Base-by-base conservation (phyloP, 2,888 invertebrate genomes). In the Drosophila borealis region DNA sequence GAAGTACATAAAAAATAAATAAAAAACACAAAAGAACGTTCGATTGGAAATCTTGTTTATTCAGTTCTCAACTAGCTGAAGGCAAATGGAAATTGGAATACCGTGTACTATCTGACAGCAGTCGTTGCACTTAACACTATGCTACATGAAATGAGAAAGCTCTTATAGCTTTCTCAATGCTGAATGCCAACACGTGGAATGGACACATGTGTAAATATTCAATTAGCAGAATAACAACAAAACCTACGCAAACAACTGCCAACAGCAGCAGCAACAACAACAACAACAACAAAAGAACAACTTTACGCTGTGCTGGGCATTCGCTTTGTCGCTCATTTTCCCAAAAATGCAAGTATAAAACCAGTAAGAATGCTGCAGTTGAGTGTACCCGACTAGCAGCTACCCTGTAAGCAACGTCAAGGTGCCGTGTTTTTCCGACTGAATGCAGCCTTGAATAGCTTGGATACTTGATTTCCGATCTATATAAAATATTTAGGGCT, bases 161-260 rank as follows among this genome's bases (percentile, higher is more conserved):
- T 36, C 10, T 14, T 6, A 14, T 29, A 14, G n/a, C n/a, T 53
- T 8, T 51, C 36, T 42, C 21, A 29, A 19, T 44, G 53, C 48
- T 34, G 25, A 25, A 29, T 29, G 29, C 29, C 49, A 46, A 36
- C 41, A 49, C 46, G 34, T 57, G 1, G 25, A 60, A 34, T 42
- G 57, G 39, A 36, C 46, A 33, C 44, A 57, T 53, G 44, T 70
- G 61, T 56, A 75, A 78, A 83, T 78, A 70, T 74, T 81, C 72
- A 83, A 81, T 80, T 72, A 78, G 72, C 55, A 68, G 63, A 21
- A 48, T 37, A 54, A 44, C 42, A 61, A 62, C 57, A 66, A 48
- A 54, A 39, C 1, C 34, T 10, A 36, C 11, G 9, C 48, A 41
- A 39, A 48, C 41, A 51, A 33, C 48, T 37, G 41, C 41, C 39